phyloP scores from a whole-genome alignment of 2,888 invertebrate genomes.

The Schrankia costaestrigalis region DNA sequence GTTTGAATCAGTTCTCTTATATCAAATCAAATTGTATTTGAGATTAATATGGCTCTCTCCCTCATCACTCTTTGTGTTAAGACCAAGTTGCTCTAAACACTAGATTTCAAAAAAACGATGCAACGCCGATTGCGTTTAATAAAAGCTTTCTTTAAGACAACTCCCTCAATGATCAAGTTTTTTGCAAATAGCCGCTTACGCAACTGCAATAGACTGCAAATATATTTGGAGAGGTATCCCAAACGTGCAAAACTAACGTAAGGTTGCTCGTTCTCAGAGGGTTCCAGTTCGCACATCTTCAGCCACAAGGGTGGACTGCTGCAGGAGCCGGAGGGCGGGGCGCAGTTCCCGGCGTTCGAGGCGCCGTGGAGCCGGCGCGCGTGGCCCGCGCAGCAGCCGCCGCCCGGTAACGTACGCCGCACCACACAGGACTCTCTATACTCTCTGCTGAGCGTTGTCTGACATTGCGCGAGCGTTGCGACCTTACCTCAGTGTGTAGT shows the following conservation, averaged over 20 bases:
- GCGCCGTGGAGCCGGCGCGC: conserved; percentile 49
- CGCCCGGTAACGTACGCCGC: conserved; percentile 23
- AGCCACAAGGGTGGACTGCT: conserved; percentile 86
- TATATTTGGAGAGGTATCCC: not conserved
- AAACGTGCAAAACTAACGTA: not conserved
- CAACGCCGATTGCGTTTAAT: not conserved
- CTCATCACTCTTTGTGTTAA: too few relatives aligned
- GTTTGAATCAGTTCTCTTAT: too few relatives aligned
- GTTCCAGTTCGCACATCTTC: conserved; percentile 82
- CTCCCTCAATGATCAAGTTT: too few relatives aligned
- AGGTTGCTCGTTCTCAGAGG: conserved; percentile 2
- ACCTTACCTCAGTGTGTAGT: conserved; percentile 1
- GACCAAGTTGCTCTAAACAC: too few relatives aligned
- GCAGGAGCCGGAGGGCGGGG: conserved; percentile 55
- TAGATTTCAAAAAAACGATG: too few relatives aligned
- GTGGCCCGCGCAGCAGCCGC: conserved; percentile 37
- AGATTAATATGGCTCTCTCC: too few relatives aligned
- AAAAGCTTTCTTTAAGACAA: not conserved
- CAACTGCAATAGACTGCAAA: too few relatives aligned
- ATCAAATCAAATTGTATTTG: too few relatives aligned
- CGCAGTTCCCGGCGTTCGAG: conserved; percentile 44
- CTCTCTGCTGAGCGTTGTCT: conserved; percentile 3
- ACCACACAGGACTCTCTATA: too few relatives aligned
- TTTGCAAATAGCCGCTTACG: too few relatives aligned
- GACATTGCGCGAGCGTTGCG: not conserved